Evolutionary conservation across 2,113 vertebrate species (phyloP), one percentile per base, ranked within the genome.

Genomic region (Toxostoma redivivum): DNA sequence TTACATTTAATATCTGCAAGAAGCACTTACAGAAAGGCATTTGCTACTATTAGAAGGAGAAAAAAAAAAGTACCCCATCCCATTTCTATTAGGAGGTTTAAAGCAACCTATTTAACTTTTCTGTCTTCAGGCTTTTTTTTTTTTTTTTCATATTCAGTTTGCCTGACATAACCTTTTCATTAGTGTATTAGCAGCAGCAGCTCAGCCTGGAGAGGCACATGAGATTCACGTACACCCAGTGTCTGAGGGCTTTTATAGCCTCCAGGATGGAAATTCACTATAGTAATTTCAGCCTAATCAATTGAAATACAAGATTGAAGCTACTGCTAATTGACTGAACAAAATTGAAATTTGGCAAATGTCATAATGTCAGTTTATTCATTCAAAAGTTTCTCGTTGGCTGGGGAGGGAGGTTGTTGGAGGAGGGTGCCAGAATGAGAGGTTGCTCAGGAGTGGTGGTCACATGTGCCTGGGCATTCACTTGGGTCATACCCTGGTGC

Each of bases 221-320:
- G 1, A 77, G 64, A 45, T 45, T n/a, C 50, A 60, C 1, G 0
- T 31, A 56, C 25, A 47, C 18, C 33, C 88, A 22, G 7, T 17
- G 21, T 73, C 71, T 93, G 58, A 94, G 67, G 80, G 50, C 44
- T 82, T 80, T 80, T 50, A 38, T 80, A 62, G 47, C 76, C 67
- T 96, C 82, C 86, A 90, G 94, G 70, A 72, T 86, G 92, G 93
- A 95, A 94, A 94, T 91, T 94, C 78, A 56, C 64, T 8, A 4
- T 62, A 30, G 42, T 44, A 93, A 91, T 95, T 95, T 88, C 92
- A 93, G 64, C 56, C 71, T 83, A 86, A 94, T 93, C 94, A 94
- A 92, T 92, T 81, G 67, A 80, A 93, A 92, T 50, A 90, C 42
- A 50, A 66, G 58, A 80, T 3, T 90, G 81, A 88, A 81, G 37